These are phyloP conservation scores for Chrysolina oricalcia DNA, from an alignment of 2,888 invertebrate genomes.

Conservation along the genomic window DNA sequence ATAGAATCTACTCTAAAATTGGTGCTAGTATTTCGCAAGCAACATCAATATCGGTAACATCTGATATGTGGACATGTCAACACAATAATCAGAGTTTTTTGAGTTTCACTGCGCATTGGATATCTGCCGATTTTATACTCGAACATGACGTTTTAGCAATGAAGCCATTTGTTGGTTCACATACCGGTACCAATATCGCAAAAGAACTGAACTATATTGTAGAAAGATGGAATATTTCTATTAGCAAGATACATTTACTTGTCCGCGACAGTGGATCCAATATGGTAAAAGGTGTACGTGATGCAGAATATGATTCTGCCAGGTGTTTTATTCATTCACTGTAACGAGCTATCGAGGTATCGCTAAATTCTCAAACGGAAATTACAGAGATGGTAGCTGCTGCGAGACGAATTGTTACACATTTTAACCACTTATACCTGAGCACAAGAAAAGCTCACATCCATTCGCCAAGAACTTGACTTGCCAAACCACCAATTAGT, in stretches of 20 bases:
- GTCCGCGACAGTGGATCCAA: too few relatives aligned
- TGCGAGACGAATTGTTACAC: neutral
- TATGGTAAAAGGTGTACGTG: too few relatives aligned
- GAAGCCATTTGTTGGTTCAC: slow-evolving; percentile 52
- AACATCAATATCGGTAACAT: neutral
- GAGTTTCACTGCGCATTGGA: slow-evolving; percentile 46
- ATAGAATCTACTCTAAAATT: neutral
- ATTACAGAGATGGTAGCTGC: slow-evolving; percentile 36
- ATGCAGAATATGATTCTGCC: slow-evolving; percentile 47
- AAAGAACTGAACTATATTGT: too few relatives aligned
- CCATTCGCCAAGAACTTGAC: slow-evolving; percentile 54
- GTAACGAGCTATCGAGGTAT: slow-evolving; percentile 50
- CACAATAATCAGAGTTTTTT: neutral
- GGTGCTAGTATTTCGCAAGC: neutral
- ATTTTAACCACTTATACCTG: slow-evolving; percentile 46
- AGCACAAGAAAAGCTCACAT: slow-evolving; percentile 41
- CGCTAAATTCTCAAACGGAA: slow-evolving; percentile 45
- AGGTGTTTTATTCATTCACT: slow-evolving; percentile 56
- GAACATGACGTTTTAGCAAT: slow-evolving; percentile 58
- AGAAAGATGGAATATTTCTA: too few relatives aligned
- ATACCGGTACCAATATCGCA: slow-evolving; percentile 36
- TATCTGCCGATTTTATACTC: slow-evolving; percentile 43
- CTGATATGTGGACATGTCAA: slow-evolving; percentile 5
- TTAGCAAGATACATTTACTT: too few relatives aligned
- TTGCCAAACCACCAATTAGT: slow-evolving; percentile 55